Evolutionary conservation across 2,888 invertebrate species (phyloP), one percentile per base, ranked within the genome.

Genomic region (Tachina lurida): DNA sequence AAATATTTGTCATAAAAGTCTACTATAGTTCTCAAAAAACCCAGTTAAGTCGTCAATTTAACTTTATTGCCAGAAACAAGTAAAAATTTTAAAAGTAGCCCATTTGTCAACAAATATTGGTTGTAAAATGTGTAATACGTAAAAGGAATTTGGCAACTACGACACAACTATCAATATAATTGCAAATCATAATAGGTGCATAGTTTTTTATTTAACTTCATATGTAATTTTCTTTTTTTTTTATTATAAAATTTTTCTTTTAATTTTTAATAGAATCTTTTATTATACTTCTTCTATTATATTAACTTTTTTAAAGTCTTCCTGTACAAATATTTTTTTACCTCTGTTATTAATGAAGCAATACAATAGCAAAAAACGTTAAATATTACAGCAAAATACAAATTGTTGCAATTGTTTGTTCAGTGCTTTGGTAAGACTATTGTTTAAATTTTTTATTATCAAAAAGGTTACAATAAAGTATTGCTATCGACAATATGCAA

Each of bases 361-460:
- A 7, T 7, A 31, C 31, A 31, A 31, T 7, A 5, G 31, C 7
- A 47, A 13, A 47, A 13, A 47, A 13, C 0, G 49, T 15, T 47
- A 10, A 15, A 10, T 49, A 4, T 67, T 31, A 39, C 4, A n/a
- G 10, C 10, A 13, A 49, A 47, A 58, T 56, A 76, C 56, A 65
- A 65, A 67, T 76, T 65, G 31, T 45, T 65, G 31, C 45, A n/a
- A 4, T 60, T 60, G 58, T 39, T 60, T 73, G 60, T n/a, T 49
- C 17, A 17, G 10, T 52, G 58, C n/a, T n/a, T 58, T 56, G 31
- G n/a, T 74, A 7, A 5, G 22, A 22, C 22, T 43, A 10, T 56
- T 63, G 19, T 45, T 54, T 2, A 8, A 1, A 54, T 73, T 73
- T 47, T 13, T 47, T 47, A 19, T 56, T 47, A n/a, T 3, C 39